A percentile compares a stretch with the other conserved stretches of the same genome.
phyloP scores from a whole-genome alignment of 1,140 invertebrate genomes.

The Rhyzopertha dominica region DNA sequence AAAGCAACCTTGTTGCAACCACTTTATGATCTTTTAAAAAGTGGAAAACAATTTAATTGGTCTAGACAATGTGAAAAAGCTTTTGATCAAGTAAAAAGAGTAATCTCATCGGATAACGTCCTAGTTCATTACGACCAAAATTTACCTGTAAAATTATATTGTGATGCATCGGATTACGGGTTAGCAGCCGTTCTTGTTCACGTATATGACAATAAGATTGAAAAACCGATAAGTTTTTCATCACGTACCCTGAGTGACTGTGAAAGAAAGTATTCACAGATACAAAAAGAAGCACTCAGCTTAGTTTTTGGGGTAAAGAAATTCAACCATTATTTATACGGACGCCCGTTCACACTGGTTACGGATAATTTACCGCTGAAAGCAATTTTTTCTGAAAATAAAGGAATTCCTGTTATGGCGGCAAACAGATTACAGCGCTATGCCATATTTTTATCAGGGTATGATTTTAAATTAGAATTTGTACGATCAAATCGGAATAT shows the following conservation, averaged over 20 bases:
- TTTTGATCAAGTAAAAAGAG: constrained; percentile 31
- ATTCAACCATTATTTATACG: constrained; percentile 52
- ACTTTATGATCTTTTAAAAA: constrained; percentile 35
- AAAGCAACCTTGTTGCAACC: constrained; percentile 28
- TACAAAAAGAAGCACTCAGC: constrained; percentile 52
- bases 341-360: constrained; percentile 47
- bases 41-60: constrained; percentile 42
- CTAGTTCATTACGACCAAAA: constrained; percentile 29
- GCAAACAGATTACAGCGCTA: constrained; percentile 39
- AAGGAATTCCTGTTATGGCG: constrained; percentile 32
- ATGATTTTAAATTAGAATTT: constrained; percentile 40
- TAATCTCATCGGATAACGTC: constrained; percentile 28
- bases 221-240: constrained; percentile 46
- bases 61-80: constrained; percentile 22
- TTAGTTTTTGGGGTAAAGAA: constrained; percentile 51
- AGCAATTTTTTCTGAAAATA: constrained; percentile 43
- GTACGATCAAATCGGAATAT: too few relatives aligned
- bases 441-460: constrained; percentile 37
- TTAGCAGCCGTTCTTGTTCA: constrained; percentile 31
- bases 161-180: constrained; percentile 28
- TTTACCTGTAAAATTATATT: constrained; percentile 24
- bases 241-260: constrained; percentile 44
- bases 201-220: constrained; percentile 30
- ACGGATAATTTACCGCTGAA: constrained; percentile 52
- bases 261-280: constrained; percentile 49